Conservation (phyloP, 1,140 invertebrate genomes). For the Choristoneura fumiferana region DNA sequence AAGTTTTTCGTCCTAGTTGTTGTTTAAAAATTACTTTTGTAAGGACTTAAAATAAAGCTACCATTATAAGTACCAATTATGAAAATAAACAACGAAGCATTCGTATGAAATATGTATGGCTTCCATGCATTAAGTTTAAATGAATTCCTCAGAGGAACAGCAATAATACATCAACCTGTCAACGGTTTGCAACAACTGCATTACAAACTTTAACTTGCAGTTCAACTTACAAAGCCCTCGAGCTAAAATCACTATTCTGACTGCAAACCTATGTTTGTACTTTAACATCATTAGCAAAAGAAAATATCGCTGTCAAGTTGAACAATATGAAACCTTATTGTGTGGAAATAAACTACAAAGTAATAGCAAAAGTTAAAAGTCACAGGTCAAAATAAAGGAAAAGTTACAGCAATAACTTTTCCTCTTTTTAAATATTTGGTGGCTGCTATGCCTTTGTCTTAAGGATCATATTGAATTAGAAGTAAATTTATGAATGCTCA, state of each 20-base stretch:
- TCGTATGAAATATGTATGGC: constrained; percentile 22
- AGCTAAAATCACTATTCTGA: neutral
- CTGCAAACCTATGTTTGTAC: constrained; percentile 13
- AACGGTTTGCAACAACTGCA: constrained; percentile 18
- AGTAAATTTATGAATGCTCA: neutral
- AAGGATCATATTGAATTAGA: neutral
- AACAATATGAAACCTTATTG: neutral
- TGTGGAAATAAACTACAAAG: neutral
- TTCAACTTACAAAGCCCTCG: neutral
- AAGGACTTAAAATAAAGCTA: neutral
- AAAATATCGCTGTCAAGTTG: neutral
- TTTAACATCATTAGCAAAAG: constrained; percentile 22
- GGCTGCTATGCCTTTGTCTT: neutral
- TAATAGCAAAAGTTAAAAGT: neutral
- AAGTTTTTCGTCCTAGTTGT: no score
- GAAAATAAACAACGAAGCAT: constrained; percentile 5
- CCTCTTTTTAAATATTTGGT: neutral
- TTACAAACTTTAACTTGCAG: constrained; percentile 17
- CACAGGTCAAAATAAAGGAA: constrained; percentile 9
- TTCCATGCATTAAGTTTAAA: constrained; percentile 33
- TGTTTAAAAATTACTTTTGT: no score
- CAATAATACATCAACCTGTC: constrained; percentile 46
- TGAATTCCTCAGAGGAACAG: constrained; percentile 32
- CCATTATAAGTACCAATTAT: constrained; percentile 1
- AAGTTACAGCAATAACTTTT: neutral